phyloP scores from a whole-genome alignment of 2,113 vertebrate species.

The Pipa parva region DNA sequence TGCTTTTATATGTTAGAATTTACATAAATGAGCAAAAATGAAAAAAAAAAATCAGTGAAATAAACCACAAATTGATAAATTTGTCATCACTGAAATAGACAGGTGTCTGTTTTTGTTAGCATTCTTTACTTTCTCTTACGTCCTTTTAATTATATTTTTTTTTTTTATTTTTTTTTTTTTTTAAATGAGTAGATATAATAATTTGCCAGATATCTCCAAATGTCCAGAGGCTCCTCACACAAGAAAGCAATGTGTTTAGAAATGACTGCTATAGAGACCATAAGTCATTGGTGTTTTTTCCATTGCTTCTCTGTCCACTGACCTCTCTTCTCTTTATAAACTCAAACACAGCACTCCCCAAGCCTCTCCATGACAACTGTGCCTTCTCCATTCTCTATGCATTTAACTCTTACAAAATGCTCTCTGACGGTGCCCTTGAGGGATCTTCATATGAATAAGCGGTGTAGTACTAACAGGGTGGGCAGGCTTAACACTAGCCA shows the following conservation, averaged over 20 bases:
- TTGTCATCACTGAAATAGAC: too few species aligned
- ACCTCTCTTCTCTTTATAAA: constrained; percentile 31
- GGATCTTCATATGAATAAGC: constrained; percentile 20
- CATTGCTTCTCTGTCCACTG: constrained; percentile 11
- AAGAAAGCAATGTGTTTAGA: constrained; percentile 14
- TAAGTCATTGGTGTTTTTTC: constrained; percentile 22
- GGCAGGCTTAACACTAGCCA: not conserved
- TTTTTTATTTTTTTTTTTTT: not conserved
- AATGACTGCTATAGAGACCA: constrained; percentile 25
- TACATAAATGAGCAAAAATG: not conserved
- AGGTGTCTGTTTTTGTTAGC: too few species aligned
- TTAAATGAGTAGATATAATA: not conserved
- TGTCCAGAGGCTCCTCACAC: constrained; percentile 2
- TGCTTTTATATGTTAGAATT: not conserved
- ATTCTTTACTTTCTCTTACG: too few species aligned
- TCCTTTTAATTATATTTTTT: too few species aligned
- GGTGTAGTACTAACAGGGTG: constrained; percentile 26
- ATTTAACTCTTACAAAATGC: constrained; percentile 39
- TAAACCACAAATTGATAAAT: too few species aligned
- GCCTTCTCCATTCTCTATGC: constrained; percentile 36
- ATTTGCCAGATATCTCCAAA: too few species aligned
- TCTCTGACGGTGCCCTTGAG: constrained; percentile 32
- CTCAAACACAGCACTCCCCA: constrained; percentile 30
- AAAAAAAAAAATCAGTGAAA: too few species aligned
- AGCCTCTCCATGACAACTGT: constrained; percentile 39